These are phyloP conservation scores for Pangasius djambal DNA, from an alignment of 2,797 vertebrate species.

Conservation along the genomic window DNA sequence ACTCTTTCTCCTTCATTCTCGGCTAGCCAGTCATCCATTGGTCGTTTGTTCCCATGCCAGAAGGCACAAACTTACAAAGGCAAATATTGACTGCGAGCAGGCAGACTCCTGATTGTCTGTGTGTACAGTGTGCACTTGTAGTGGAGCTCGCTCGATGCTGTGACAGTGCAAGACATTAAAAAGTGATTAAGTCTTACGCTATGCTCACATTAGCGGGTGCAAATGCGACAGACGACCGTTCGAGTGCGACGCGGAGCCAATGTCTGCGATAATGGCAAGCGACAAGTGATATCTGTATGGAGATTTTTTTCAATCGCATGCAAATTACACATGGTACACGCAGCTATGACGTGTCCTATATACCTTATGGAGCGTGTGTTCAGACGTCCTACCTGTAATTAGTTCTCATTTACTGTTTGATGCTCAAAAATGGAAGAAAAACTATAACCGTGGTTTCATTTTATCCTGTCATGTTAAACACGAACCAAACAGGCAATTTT, in stretches of 20 bases:
- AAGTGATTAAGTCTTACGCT: slow-evolving; percentile 11
- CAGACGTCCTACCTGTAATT: background rate
- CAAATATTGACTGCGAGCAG: slow-evolving; percentile 72
- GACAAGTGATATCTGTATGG: background rate
- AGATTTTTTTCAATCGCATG: background rate
- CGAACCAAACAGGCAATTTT: background rate
- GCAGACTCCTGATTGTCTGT: slow-evolving; percentile 47
- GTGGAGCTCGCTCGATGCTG: slow-evolving; percentile 39
- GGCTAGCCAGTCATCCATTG: slow-evolving; percentile 45
- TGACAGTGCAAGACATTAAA: slow-evolving; percentile 36
- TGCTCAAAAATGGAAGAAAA: background rate
- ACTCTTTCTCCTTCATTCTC: slow-evolving; percentile 22
- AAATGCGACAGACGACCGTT: background rate
- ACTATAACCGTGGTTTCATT: background rate
- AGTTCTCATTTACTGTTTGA: background rate
- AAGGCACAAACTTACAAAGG: slow-evolving; percentile 58
- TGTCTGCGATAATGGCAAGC: background rate
- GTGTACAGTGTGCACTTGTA: slow-evolving; percentile 57
- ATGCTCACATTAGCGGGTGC: background rate
- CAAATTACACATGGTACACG: background rate
- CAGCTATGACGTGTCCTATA: background rate
- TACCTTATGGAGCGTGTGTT: background rate
- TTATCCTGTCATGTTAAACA: too few relatives aligned
- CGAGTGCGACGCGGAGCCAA: background rate
- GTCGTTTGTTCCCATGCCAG: slow-evolving; percentile 61